Evolutionary conservation across 92 coral and sea anemone species (phyloP), one percentile per base, ranked within the genome.

Genomic region (Scolanthus callimorphus): DNA sequence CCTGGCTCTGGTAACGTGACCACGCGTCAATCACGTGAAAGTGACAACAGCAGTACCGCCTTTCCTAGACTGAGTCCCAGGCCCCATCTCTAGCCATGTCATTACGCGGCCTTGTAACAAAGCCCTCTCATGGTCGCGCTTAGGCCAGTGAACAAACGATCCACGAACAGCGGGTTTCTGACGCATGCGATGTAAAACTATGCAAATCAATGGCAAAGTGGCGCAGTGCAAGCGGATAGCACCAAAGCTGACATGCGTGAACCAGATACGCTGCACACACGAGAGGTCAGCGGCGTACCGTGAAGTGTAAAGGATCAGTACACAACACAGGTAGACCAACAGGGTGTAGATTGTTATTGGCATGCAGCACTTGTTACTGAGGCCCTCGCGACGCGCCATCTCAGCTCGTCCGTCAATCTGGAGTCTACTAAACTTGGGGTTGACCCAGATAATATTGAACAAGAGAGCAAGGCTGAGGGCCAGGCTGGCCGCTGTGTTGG

Each of bases 201-300:
- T 20, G 31, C 45, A 55, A 0, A 57, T 3, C 11, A 57, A 43
- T 8, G 75, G 75, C 2, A 29, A 43, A 13, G 20, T 20, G 6
- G 64, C 65, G 31, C 75, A 68, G 19, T 68, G 75, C 0, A 68
- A 41, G 10, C 75, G 75, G 1, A 52, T 52, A 2, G 57, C 11
- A 11, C 52, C 38, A 29, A 68, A 68, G 38, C 75, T 12, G 17
- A 61, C 25, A n/a, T 61, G 41, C 51, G 65, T 44, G 21, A 68
- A 48, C 75, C 75, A 68, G 31, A 49, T 52, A 27, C 46, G 58
- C 4, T 41, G 27, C 54, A 27, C 48, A n/a, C 75, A 68, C 19
- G 55, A 27, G 25, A 60, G 45, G 45, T 39, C 31, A n/a, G 45
- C 9, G 19, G 52, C 52, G 21, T 50, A 49, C 25, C 57, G 51